Base-by-base conservation (phyloP, 2,797 vertebrate genomes). In the Pipistrellus pipistrellus region DNA sequence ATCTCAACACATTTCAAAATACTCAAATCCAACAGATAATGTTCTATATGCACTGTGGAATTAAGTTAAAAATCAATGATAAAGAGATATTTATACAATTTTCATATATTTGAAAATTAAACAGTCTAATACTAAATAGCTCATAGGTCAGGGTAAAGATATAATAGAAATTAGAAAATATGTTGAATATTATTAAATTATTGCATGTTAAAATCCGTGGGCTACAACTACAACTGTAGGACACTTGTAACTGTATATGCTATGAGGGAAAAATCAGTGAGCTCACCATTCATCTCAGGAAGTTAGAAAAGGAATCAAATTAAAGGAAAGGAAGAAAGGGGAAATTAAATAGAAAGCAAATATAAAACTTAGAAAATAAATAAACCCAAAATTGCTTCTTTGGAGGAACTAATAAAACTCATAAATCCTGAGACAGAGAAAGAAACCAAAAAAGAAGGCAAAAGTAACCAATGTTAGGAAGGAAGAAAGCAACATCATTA, bases 41-140 rank as follows among this genome's bases (percentile, higher is more conserved):
- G 21, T 85, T 81, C 55, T 82, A 66, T 27, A 55, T 94, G 12
- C 2, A n/a, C 38, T 18, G 6, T 18, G 6, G 8, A 71, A 92
- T 83, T 51, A 95, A 90, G n/a, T 15, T 92, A 66, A 62, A 94
- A 90, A 48, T 55, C 10, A 90, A 18, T 46, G 75, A 27, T 20
- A 81, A 68, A 68, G 46, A 84, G 4, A 27, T 76, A 51, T 44
- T 41, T 87, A 87, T 15, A 69, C 72, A 66, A 59, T 44, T 64
- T 44, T 48, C 18, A 35, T 59, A 41, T 69, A 62, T 30, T 71
- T 71, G 72, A 32, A 68, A 93, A 88, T 90, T 55, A 92, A 93
- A 44, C 21, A 53, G 11, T 41, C 69, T 64, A 51, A 5, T 55
- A 87, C 66, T 35, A 55, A 72, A 35, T 71, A 75, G 55, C 38